Evolutionary conservation across 2,113 vertebrate species (phyloP), one percentile per base, ranked within the genome.

Genomic region (Ondatra zibethicus): DNA sequence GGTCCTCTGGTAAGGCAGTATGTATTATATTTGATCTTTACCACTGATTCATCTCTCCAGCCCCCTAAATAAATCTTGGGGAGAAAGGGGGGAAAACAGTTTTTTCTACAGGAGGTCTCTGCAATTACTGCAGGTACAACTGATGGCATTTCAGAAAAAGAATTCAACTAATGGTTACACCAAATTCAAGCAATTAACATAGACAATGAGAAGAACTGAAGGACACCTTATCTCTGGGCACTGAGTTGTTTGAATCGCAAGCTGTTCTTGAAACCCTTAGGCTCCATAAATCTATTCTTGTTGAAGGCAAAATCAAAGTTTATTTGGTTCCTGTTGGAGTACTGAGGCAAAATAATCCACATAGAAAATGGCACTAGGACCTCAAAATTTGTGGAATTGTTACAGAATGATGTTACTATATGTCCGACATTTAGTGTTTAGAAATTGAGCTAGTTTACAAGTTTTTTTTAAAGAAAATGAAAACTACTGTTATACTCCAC

Each of bases 251-350:
- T 89, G 6, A 29, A 72, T 87, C 39, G 72, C 25, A 84, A 63
- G 31, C 65, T 93, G 93, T 92, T 70, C 45, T 88, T 68, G 84
- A 93, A 61, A 95, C 42, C 4, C n/a, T 55, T 65, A 90, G 11
- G 17, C 81, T 73, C 87, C 25, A 36, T 33, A 94, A 90, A 33
- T 81, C 80, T 66, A 92, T 88, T 75, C 36, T 75, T 75, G 45
- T 68, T 94, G 82, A 97, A 96, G 91, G 68, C 36, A 94, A 36
- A 94, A 36, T 66, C 29, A n/a, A 47, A 72, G 50, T 66, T 86
- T 88, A 92, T 82, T 7, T 88, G 42, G 72, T 45, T 73, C 45
- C 31, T 36, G 66, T 13, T 61, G 55, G 80, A 93, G 68, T 75
- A 92, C 55, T 75, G n/a, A 45, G 63, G 7, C 25, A 70, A 5